Evolutionary conservation across 2,888 invertebrate species (phyloP).

Genomic region (Crematogaster levior): DNA sequence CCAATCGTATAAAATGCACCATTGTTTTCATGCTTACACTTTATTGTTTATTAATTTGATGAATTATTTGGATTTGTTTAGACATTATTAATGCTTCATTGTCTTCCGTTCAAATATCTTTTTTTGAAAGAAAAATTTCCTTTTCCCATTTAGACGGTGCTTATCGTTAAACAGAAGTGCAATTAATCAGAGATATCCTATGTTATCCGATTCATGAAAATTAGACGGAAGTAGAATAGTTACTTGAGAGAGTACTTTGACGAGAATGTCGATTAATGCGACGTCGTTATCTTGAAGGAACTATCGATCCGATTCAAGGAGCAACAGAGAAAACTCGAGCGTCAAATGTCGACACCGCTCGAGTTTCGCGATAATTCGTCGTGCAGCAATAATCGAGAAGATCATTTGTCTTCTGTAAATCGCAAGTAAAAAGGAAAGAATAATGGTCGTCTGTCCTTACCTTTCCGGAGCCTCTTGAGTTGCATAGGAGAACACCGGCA

Average conservation of each 20-base stretch:
- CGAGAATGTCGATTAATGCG: slow-evolving; percentile 34
- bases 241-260: slow-evolving; percentile 38
- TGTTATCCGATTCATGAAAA: slow-evolving; percentile 11
- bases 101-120: neutral
- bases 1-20: neutral
- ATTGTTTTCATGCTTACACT: neutral
- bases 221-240: slow-evolving; percentile 17
- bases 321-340: neutral
- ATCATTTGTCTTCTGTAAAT: slow-evolving; percentile 67
- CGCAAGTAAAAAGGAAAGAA: slow-evolving; percentile 58
- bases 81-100: neutral
- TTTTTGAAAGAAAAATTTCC: neutral
- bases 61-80: neutral
- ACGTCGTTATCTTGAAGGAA: slow-evolving; percentile 37
- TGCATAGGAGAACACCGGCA: slow-evolving; percentile 88
- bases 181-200: slow-evolving; percentile 21
- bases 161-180: neutral
- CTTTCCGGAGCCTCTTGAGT: slow-evolving; percentile 88
- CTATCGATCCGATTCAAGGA: slow-evolving; percentile 14
- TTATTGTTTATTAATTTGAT: slow-evolving; percentile 15
- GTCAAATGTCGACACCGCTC: slow-evolving; percentile 31
- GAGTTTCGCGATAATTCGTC: slow-evolving; percentile 60
- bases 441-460: slow-evolving; percentile 84
- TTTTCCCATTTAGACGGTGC: neutral
- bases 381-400: slow-evolving; percentile 63